Evolutionary conservation across 2,113 vertebrate species (phyloP).

Genomic region (Scomber scombrus): DNA sequence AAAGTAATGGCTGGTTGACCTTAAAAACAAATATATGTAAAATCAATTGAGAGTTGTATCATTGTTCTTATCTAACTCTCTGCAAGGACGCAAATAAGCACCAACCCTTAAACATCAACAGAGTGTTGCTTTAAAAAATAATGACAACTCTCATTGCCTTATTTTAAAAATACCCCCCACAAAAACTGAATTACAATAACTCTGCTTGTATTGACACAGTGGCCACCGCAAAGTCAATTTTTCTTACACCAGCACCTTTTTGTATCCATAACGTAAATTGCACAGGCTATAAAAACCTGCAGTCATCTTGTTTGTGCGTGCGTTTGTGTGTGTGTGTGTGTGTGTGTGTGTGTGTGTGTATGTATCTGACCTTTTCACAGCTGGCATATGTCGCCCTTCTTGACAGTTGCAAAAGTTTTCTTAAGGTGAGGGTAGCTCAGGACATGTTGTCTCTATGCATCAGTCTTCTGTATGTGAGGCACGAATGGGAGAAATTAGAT

Average conservation of each 20-base stretch:
- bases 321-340: constrained; percentile 8
- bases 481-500: constrained; percentile 52
- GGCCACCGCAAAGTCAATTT: constrained; percentile 40
- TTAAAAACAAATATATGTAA: no score
- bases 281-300: constrained; percentile 7
- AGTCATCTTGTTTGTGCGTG: background rate
- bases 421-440: constrained; percentile 41
- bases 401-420: constrained; percentile 36
- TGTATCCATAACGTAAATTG: constrained; percentile 22
- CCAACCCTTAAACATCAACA: background rate
- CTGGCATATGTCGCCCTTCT: constrained; percentile 25
- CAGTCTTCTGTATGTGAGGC: constrained; percentile 29
- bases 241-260: constrained; percentile 41
- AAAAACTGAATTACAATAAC: background rate
- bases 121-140: background rate
- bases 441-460: constrained; percentile 18
- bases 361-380: constrained; percentile 1
- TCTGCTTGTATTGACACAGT: constrained; percentile 21
- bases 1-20: background rate
- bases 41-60: no score
- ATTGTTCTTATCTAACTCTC: no score
- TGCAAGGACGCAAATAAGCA: no score
- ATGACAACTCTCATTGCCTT: no score
- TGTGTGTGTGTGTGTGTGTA: constrained; percentile 23
- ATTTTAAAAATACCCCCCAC: background rate